These are phyloP conservation scores for Heteractis magnifica DNA, from an alignment of 92 coral and sea anemone genomes.

Conservation along the genomic window DNA sequence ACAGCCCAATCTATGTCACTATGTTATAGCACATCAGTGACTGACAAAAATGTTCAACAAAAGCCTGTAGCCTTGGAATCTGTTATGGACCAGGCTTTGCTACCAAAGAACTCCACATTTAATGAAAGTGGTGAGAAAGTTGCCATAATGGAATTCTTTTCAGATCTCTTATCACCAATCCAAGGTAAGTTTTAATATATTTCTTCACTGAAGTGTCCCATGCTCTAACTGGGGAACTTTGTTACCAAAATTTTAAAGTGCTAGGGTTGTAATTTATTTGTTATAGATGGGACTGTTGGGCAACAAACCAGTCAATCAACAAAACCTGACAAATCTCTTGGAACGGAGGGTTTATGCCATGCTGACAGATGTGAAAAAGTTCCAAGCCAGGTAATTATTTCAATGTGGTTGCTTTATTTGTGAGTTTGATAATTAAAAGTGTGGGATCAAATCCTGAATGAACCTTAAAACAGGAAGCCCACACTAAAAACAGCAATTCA, in stretches of 20 bases:
- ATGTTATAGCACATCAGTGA: not conserved
- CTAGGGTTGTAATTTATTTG: not conserved
- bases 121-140: constrained; percentile 20
- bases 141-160: constrained; percentile 3
- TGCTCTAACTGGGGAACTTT: too few species aligned
- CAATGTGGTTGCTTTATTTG: not conserved
- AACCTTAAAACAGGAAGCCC: not conserved
- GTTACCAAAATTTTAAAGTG: too few species aligned
- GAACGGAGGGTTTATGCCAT: not conserved
- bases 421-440: not conserved
- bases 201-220: too few species aligned
- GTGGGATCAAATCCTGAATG: too few species aligned
- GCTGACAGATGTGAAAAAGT: not conserved
- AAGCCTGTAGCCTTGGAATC: not conserved
- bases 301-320: not conserved
- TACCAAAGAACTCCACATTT: constrained; percentile 34
- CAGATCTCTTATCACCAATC: constrained; percentile 11
- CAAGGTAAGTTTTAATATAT: constrained; percentile 3
- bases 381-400: not conserved
- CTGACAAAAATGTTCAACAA: not conserved
- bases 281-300: not conserved
- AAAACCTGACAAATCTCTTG: not conserved
- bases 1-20: constrained; percentile 36
- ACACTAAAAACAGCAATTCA: not conserved
- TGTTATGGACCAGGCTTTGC: not conserved